Conservation (phyloP, 30 jellyfish, hydroid and myxozoan species). For the Pseudorhiza aurosa region DNA sequence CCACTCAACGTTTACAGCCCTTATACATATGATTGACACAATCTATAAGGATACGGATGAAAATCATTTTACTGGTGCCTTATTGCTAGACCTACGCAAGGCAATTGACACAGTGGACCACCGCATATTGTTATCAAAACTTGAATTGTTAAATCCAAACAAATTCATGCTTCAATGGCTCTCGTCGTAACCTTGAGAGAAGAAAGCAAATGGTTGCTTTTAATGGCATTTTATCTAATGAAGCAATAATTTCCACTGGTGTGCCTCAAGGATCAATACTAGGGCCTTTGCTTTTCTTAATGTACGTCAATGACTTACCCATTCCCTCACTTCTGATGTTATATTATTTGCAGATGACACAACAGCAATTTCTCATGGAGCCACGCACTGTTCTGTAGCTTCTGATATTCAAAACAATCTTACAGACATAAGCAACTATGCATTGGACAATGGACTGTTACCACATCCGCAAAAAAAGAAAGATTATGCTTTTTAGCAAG, state of each 20-base stretch:
- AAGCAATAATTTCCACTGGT: constrained; percentile 17
- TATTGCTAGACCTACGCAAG: constrained; percentile 48
- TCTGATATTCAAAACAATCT: constrained; percentile 27
- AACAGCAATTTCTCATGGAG: too few species aligned
- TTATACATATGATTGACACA: background rate
- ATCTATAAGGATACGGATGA: constrained; percentile 45
- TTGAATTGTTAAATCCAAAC: constrained; percentile 16
- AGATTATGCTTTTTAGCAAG: constrained; percentile 14
- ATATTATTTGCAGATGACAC: too few species aligned
- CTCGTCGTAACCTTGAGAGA: constrained; percentile 4
- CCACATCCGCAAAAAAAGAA: constrained; percentile 8
- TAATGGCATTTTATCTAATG: constrained; percentile 39
- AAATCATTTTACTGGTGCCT: background rate
- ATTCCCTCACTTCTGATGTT: too few species aligned
- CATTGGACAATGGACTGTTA: constrained; percentile 1
- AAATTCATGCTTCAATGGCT: constrained; percentile 15
- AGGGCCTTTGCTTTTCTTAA: too few species aligned
- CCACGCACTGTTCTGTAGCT: too few species aligned
- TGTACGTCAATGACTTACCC: too few species aligned
- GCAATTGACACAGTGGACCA: constrained; percentile 62
- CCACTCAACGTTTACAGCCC: constrained; percentile 37
- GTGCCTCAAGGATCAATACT: constrained; percentile 59
- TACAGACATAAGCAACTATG: background rate
- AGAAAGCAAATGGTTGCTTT: constrained; percentile 37
- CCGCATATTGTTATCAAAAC: constrained; percentile 16